Evolutionary conservation across 2,888 invertebrate genomes (phyloP).

Genomic region (Pelosia muscerda): DNA sequence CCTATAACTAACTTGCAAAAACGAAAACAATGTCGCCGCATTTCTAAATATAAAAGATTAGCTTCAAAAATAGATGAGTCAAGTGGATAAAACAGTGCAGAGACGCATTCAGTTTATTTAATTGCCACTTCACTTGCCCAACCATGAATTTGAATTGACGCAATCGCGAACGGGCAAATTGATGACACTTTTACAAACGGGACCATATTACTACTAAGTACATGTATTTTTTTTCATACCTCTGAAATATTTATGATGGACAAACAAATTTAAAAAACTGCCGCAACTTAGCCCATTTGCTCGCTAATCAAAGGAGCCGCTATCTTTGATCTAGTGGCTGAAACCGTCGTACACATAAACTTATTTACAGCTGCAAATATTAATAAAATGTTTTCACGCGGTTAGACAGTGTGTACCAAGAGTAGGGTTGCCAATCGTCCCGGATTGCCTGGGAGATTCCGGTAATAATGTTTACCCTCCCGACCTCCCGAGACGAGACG

Average conservation of each 20-base stretch:
- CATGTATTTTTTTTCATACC: conserved; percentile 39
- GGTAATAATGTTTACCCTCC: no score
- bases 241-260: conserved; percentile 50
- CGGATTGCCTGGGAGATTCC: no score
- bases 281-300: conserved; percentile 67
- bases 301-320: conserved; percentile 74
- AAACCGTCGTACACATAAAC: conserved; percentile 55
- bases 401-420: conserved; percentile 23
- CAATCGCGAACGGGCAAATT: conserved; percentile 38
- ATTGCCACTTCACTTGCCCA: background rate
- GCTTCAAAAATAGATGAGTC: background rate
- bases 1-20: background rate
- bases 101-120: background rate
- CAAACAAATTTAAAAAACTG: conserved; percentile 65
- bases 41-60: background rate
- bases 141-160: conserved; percentile 24
- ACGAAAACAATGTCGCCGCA: background rate
- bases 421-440: no score
- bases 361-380: conserved; percentile 53
- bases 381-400: conserved; percentile 44
- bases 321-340: conserved; percentile 75
- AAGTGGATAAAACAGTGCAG: conserved; percentile 4
- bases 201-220: conserved; percentile 44
- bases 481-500: no score
- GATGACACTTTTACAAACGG: conserved; percentile 44